Conservation (phyloP, 1,140 invertebrate genomes). For the Nasonia longicornis region DNA sequence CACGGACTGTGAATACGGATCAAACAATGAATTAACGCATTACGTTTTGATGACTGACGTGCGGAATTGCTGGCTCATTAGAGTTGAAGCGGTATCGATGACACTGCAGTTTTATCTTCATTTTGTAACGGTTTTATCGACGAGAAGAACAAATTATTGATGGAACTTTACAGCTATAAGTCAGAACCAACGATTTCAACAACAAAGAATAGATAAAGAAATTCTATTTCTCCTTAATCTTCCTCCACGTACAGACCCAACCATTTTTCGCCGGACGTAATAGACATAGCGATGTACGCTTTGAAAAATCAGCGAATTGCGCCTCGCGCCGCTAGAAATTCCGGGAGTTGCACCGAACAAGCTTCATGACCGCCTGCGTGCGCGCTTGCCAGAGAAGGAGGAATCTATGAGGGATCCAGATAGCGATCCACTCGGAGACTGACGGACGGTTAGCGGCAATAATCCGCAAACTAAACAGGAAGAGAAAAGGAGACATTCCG, state of each 20-base stretch:
- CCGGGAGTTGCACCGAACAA: conserved; percentile 8
- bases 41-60: neutral
- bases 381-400: neutral
- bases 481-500: conserved; percentile 36
- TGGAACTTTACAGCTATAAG: too few relatives aligned
- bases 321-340: neutral
- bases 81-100: neutral
- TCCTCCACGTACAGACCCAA: too few relatives aligned
- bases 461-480: neutral
- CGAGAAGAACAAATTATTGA: too few relatives aligned
- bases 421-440: conserved; percentile 19
- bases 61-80: neutral
- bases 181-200: too few relatives aligned
- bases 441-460: conserved; percentile 11
- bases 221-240: too few relatives aligned
- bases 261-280: neutral
- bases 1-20: neutral
- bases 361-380: neutral
- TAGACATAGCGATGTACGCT: neutral
- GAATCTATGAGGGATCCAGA: conserved; percentile 36
- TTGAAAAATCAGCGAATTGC: neutral
- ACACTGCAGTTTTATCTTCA: neutral
- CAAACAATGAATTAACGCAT: conserved; percentile 19
- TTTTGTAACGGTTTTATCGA: too few relatives aligned
- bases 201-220: too few relatives aligned